These are phyloP conservation scores for Sarcophilus harrisii DNA, from an alignment of 2,797 vertebrate genomes.

Conservation along the genomic window DNA sequence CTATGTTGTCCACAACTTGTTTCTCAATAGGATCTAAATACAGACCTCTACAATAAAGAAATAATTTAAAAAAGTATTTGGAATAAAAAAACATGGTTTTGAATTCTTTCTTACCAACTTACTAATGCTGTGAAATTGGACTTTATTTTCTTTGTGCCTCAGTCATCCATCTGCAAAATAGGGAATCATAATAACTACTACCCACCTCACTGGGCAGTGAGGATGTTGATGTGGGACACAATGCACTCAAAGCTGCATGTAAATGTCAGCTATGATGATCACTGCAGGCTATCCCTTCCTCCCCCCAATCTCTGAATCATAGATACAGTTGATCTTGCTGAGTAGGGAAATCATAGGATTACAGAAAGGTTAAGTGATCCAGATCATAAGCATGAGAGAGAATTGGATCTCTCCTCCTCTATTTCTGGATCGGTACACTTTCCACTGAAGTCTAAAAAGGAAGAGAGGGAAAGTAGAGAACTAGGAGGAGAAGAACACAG, in stretches of 20 bases:
- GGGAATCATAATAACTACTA: not conserved
- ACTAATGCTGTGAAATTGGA: not conserved
- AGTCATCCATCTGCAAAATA: not conserved
- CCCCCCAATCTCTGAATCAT: not conserved
- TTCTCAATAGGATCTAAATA: not conserved
- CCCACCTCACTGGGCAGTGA: not conserved
- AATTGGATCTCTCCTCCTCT: not conserved
- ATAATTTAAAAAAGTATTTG: not conserved
- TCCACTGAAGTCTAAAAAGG: not conserved
- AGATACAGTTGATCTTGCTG: not conserved
- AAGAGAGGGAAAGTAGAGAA: not conserved
- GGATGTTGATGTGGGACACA: not conserved
- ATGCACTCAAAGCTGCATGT: not conserved
- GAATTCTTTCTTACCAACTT: not conserved
- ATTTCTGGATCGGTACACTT: not conserved
- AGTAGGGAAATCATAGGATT: not conserved
- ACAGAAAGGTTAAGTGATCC: not conserved
- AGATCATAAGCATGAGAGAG: not conserved
- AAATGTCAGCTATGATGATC: not conserved
- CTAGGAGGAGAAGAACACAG: not conserved
- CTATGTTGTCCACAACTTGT: not conserved
- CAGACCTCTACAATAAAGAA: not conserved
- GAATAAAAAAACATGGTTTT: not conserved
- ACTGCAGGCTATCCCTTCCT: not conserved
- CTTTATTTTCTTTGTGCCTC: not conserved